phyloP scores from a whole-genome alignment of 2,888 invertebrate genomes.

The Gymnoscelis rufifasciata region DNA sequence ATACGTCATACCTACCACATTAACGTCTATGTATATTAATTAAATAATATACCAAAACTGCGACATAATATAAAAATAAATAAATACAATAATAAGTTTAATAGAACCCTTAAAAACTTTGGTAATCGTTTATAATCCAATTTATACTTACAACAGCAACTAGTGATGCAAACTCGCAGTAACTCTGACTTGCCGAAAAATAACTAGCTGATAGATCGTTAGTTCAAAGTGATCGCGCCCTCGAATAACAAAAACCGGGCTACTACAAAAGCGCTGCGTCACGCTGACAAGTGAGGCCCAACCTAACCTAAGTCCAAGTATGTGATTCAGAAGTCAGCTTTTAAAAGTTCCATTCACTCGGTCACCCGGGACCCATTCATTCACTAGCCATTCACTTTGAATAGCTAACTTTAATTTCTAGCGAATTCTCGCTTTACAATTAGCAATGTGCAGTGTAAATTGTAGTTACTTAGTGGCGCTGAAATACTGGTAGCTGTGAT shows the following conservation, averaged over 20 bases:
- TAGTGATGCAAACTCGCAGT: not conserved
- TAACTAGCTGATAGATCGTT: not conserved
- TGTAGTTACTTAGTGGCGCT: not conserved
- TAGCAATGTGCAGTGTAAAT: conserved; percentile 9
- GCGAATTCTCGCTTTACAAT: conserved; percentile 20
- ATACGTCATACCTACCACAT: too few species aligned
- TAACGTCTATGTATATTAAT: too few species aligned
- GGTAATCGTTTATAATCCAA: too few species aligned
- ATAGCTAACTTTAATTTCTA: conserved; percentile 35
- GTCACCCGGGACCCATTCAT: conserved; percentile 46
- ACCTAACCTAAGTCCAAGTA: conserved; percentile 1
- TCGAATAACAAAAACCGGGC: not conserved
- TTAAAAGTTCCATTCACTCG: conserved; percentile 33
- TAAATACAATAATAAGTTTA: too few species aligned
- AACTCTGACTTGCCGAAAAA: not conserved
- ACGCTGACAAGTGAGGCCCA: not conserved
- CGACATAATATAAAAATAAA: too few species aligned
- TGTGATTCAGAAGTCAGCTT: conserved; percentile 7
- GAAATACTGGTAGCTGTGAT: conserved; percentile 11
- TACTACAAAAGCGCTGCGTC: not conserved
- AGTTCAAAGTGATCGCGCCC: not conserved
- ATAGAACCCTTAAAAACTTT: too few species aligned
- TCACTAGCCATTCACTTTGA: conserved; percentile 44
- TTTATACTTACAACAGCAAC: not conserved
- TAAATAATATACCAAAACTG: too few species aligned